These are phyloP conservation scores for Tolmerus cingulatus DNA, from an alignment of 2,888 invertebrate genomes.

Conservation along the genomic window DNA sequence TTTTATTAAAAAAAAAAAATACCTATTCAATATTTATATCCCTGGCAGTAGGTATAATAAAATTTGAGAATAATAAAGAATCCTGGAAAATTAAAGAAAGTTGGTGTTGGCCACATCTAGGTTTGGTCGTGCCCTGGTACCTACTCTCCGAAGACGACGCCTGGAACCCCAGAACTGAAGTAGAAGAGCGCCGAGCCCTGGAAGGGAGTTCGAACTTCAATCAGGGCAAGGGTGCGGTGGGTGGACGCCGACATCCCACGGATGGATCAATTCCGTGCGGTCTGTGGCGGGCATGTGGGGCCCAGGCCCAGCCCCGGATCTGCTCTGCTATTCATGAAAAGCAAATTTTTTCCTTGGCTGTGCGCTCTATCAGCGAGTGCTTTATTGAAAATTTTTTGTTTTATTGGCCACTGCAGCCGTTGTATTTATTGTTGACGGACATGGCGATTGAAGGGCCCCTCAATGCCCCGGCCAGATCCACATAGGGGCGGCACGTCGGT, in stretches of 20 bases:
- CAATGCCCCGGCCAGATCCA: neutral
- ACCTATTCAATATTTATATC: too few species aligned
- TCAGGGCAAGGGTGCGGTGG: neutral
- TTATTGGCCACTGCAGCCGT: neutral
- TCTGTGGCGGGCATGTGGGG: neutral
- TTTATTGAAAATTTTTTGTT: slow-evolving; percentile 25
- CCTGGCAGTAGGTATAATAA: too few species aligned
- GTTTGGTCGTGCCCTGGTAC: neutral
- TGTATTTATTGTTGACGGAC: slow-evolving; percentile 24
- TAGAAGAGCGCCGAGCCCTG: neutral
- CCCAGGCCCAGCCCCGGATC: neutral
- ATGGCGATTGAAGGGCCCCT: slow-evolving; percentile 23
- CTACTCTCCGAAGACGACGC: neutral
- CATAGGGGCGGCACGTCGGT: neutral
- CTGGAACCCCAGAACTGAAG: neutral
- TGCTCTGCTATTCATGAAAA: slow-evolving; percentile 21
- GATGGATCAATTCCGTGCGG: slow-evolving; percentile 31
- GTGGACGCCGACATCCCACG: neutral
- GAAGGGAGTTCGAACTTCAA: neutral
- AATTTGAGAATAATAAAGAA: too few species aligned
- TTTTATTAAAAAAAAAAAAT: too few species aligned
- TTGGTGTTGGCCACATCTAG: too few species aligned
- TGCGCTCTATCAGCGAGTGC: slow-evolving; percentile 4
- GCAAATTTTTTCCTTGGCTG: neutral
- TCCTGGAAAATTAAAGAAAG: too few species aligned